Conservation (phyloP, 2,888 invertebrate genomes). For the Ichneumoninae sp. region DNA sequence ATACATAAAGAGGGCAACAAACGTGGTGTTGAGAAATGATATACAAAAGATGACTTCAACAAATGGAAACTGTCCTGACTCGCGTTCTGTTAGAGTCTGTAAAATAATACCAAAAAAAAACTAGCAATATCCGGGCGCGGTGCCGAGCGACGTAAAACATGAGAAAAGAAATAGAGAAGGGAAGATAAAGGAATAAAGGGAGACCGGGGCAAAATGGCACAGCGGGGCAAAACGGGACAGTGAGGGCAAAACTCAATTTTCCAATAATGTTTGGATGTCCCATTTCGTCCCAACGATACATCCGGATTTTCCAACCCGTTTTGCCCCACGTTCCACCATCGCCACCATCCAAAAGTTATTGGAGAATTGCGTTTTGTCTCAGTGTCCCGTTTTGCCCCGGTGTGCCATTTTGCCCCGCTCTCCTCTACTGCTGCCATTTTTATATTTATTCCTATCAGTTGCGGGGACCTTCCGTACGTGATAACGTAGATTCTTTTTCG, state of each 20-base stretch:
- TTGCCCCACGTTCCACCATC: too few relatives aligned
- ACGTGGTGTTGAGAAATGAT: neutral
- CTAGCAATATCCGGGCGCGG: neutral
- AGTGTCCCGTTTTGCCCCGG: too few relatives aligned
- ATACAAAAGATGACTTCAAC: neutral
- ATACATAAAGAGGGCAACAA: slow-evolving; percentile 54
- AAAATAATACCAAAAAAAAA: neutral
- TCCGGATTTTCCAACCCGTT: too few relatives aligned
- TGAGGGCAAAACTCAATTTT: too few relatives aligned
- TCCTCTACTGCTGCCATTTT: neutral
- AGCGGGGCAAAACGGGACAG: too few relatives aligned
- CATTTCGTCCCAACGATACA: too few relatives aligned
- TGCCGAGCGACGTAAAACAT: neutral
- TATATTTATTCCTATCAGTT: too few relatives aligned
- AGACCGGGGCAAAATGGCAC: too few relatives aligned
- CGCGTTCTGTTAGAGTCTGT: neutral
- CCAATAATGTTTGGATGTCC: too few relatives aligned
- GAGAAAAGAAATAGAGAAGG: neutral
- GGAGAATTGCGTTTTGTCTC: too few relatives aligned
- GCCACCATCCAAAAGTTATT: too few relatives aligned
- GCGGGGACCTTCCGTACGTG: neutral
- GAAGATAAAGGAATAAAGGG: neutral
- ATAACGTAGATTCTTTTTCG: neutral
- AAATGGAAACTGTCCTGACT: neutral
- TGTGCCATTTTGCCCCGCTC: too few relatives aligned